phyloP scores from a whole-genome alignment of 2,888 invertebrate species.

The Trachelus tabidus region DNA sequence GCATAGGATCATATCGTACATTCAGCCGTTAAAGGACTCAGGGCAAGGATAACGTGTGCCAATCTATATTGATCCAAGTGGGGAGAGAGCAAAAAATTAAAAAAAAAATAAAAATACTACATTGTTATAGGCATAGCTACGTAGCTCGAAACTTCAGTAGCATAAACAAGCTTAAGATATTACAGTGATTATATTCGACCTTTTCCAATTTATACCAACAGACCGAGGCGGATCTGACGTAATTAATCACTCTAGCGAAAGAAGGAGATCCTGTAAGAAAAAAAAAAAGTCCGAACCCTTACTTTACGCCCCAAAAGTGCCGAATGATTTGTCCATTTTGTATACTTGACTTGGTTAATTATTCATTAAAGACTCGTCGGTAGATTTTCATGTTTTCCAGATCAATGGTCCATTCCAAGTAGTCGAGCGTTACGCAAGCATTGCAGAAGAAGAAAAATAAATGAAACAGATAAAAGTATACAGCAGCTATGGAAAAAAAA shows the following conservation, averaged over 20 bases:
- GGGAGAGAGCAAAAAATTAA: too few species aligned
- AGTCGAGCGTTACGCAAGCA: background rate
- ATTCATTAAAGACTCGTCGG: background rate
- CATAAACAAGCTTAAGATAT: background rate
- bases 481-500: background rate
- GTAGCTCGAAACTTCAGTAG: background rate
- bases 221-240: background rate
- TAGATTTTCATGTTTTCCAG: background rate
- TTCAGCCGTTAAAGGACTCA: background rate
- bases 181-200: background rate
- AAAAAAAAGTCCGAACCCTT: background rate
- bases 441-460: background rate
- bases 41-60: background rate
- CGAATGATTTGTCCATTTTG: background rate
- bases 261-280: background rate
- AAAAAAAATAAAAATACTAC: too few species aligned
- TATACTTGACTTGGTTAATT: background rate
- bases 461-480: background rate
- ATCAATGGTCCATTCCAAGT: background rate
- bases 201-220: background rate
- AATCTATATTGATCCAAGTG: background rate
- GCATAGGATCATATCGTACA: background rate
- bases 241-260: background rate
- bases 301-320: background rate
- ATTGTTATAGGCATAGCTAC: background rate